phyloP scores from a whole-genome alignment of 2,888 invertebrate genomes.

The Drosophila ezoana region DNA sequence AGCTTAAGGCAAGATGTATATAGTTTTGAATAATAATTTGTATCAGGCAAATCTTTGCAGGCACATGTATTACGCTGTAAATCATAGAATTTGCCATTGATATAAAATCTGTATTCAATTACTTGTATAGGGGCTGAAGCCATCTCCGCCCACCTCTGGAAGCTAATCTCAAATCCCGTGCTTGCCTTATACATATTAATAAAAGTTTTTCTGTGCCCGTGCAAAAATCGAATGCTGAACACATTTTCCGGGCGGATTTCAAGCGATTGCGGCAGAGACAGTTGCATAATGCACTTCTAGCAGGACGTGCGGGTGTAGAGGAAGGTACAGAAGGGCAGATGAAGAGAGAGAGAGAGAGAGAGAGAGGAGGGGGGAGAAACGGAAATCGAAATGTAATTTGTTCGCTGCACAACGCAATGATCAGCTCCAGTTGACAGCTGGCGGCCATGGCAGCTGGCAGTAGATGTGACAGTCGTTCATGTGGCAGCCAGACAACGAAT shows the following conservation, averaged over 20 bases:
- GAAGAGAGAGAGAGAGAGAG: no score
- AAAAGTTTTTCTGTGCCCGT: slow-evolving; percentile 39
- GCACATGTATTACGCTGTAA: not conserved
- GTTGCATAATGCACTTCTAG: slow-evolving; percentile 57
- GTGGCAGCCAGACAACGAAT: slow-evolving; percentile 35
- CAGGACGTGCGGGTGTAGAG: no score
- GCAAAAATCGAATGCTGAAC: slow-evolving; percentile 31
- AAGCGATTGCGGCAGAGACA: slow-evolving; percentile 44
- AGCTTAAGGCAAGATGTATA: not conserved
- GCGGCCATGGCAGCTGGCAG: slow-evolving; percentile 52
- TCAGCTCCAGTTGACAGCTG: slow-evolving; percentile 65
- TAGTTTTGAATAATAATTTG: not conserved
- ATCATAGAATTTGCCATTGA: slow-evolving; percentile 3
- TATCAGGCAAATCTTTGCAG: not conserved
- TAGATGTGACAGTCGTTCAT: slow-evolving; percentile 43
- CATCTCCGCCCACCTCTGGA: not conserved
- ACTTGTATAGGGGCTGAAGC: not conserved
- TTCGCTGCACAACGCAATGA: slow-evolving; percentile 57
- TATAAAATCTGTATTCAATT: slow-evolving; percentile 28
- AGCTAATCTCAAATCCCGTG: slow-evolving; percentile 39
- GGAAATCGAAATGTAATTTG: slow-evolving; percentile 77
- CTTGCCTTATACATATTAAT: slow-evolving; percentile 42
- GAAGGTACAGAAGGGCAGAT: no score
- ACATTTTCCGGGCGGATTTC: slow-evolving; percentile 45
- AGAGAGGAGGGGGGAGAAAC: slow-evolving; percentile 27